Percentiles rank a stretch among this genome's conserved stretches.
Conservation (phyloP, 2,797 vertebrate genomes). For the Lepidocolaptes lacrymiger region DNA sequence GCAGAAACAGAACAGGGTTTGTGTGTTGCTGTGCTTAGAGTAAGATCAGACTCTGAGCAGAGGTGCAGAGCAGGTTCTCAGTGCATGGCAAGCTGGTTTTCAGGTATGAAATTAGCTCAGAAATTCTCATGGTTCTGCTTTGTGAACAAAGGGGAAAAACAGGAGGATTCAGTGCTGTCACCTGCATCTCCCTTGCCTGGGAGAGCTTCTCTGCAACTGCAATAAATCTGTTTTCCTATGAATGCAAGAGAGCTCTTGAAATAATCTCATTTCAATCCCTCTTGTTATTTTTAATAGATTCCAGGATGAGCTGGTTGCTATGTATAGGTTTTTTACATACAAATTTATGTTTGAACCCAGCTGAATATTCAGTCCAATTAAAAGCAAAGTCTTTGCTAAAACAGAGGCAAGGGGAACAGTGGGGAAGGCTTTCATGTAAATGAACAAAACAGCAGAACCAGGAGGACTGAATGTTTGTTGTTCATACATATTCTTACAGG, state of each 20-base stretch:
- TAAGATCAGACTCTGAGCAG: background rate
- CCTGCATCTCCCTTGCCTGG: background rate
- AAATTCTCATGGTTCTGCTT: background rate
- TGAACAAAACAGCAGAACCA: background rate
- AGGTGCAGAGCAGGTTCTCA: background rate
- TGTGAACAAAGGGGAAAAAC: background rate
- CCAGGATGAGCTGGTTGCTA: conserved; percentile 24
- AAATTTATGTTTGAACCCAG: conserved; percentile 37
- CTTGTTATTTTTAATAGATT: conserved; percentile 44
- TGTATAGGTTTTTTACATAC: conserved; percentile 12
- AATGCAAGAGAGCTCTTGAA: conserved; percentile 32
- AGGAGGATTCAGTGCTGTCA: background rate
- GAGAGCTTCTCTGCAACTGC: background rate
- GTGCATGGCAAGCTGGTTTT: background rate
- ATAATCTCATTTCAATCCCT: conserved; percentile 31
- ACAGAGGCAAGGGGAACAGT: conserved; percentile 10
- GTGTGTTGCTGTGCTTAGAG: background rate
- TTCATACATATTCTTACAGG: conserved; percentile 60
- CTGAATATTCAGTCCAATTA: conserved; percentile 59
- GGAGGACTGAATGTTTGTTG: conserved; percentile 32
- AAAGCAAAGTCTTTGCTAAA: conserved; percentile 41
- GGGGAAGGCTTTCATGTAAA: conserved; percentile 42
- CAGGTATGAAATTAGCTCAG: conserved; percentile 32
- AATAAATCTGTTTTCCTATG: conserved; percentile 30
- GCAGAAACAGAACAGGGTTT: background rate